Conservation (phyloP, 2,797 vertebrate species). For the Diplodus puntazzo region DNA sequence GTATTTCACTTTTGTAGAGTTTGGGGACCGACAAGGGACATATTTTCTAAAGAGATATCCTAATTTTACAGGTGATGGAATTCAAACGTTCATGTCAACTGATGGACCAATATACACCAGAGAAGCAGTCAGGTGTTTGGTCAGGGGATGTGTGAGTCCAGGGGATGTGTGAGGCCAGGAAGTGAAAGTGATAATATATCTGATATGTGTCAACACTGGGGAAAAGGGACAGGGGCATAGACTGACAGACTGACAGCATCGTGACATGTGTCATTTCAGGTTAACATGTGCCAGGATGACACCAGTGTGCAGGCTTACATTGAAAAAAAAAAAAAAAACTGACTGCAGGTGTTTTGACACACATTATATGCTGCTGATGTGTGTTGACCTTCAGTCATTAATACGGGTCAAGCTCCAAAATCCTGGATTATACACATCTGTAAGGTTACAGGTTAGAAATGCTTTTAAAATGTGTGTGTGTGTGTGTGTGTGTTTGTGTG, state of each 20-base stretch:
- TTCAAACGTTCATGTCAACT: not conserved
- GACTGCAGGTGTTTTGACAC: not conserved
- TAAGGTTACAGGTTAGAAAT: not conserved
- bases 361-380: not conserved
- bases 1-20: not conserved
- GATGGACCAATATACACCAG: not conserved
- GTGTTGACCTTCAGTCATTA: not conserved
- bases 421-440: not conserved
- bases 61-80: not conserved
- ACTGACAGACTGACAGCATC: conserved; percentile 8
- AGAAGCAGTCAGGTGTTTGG: not conserved
- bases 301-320: not conserved
- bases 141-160: not conserved
- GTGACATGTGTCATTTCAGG: not conserved
- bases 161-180: not conserved
- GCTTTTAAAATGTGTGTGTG: not conserved
- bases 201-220: too few species aligned
- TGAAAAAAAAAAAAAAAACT: not conserved
- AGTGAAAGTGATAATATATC: not conserved
- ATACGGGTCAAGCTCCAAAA: not conserved
- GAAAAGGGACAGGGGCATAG: not conserved
- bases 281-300: not conserved
- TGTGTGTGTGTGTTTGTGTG: too few species aligned
- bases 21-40: not conserved
- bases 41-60: not conserved